Base-by-base conservation (phyloP, 2,888 invertebrate species). In the Escarpia spicata region DNA sequence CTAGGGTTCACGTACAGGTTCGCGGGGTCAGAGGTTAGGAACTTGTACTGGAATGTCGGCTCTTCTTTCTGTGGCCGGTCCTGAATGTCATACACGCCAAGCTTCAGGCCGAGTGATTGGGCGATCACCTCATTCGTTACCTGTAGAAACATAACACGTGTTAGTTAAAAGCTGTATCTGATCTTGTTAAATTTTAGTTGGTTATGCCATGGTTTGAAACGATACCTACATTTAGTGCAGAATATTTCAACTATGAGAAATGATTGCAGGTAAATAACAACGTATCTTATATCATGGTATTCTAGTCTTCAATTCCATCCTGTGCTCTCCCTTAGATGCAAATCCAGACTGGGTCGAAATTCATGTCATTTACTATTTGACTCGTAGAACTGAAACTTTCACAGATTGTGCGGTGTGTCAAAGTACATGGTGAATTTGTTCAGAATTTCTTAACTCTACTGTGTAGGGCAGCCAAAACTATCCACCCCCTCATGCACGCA, bases 1-100 rank as follows among this genome's bases (percentile, higher is more conserved):
- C 45, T 44, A 37, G 44, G 45, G 44, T 37, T 91, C 52, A 37
- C 52, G 45, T 37, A 52, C 45, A 52, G 58, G 37, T 44, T 44
- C 37, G 91, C 52, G 31, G 92, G 60, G 52, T 93, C 92, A n/a
- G 93, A 43, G 43, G 93, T 93, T 0, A 93, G 37, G n/a, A 92
- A 60, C 90, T 92, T 93, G 60, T 93, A 93, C 44, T 92, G 92
- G 43, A 92, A 91, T 9, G 92, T 75, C 31, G 90, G 90, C 43
- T 90, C 92, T 44, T 75, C 93, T 43, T 90, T 45, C 60, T n/a
- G 44, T 8, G 92, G 92, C n/a, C 58, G 31, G 45, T 93, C 92
- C 52, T 92, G 91, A 8, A 93, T 92, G 31, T 43, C 37, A 43
- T 92, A 93, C 43, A 89, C 89, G 9, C 93, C 93, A 12, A 45